Evolutionary conservation across 2,888 invertebrate genomes (phyloP), one percentile per base, ranked within the genome.

Genomic region (Selenia dentaria): DNA sequence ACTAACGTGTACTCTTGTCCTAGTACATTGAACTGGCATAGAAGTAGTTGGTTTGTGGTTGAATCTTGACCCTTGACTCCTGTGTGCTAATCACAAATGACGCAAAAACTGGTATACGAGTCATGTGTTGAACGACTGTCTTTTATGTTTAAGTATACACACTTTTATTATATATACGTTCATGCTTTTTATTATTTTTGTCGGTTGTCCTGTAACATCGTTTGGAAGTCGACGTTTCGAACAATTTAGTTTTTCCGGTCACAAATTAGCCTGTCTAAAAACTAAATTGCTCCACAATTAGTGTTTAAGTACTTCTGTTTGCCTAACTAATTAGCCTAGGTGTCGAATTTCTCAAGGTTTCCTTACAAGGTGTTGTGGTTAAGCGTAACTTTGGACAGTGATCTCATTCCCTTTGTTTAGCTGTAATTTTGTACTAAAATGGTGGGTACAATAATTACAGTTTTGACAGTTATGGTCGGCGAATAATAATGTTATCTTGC

Each of bases 341-440:
- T 54, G 53, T 37, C 33, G 51, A 24, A 33, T 35, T 54, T 42
- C 65, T 61, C 67, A 72, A 73, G 74, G 74, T 47, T 63, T 56
- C 79, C 70, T 41, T 77, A 80, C 56, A 80, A 77, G 78, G 80
- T 35, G 39, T 54, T 75, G 80, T 49, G 79, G 77, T 82, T 72
- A 67, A 46, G 57, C 46, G 59, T 36, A 42, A 42, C 43, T 64
- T 59, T 62, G 59, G 57, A 45, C 46, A 59, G 54, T 74, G 70
- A 68, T 71, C 79, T 74, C 73, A 70, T 72, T 73, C 63, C 61
- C 73, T 76, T 81, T 78, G 80, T 83, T 67, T 53, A 52, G 51
- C 37, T 51, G 67, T 54, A 75, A 82, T 79, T 76, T 76, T 56
- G 59, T 41, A 59, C 69, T 31, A 63, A 68, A 72, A 79, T 67